Evolutionary conservation across 2,797 vertebrate species (phyloP), one percentile per base, ranked within the genome.

Genomic region (Macropus fuliginosus): DNA sequence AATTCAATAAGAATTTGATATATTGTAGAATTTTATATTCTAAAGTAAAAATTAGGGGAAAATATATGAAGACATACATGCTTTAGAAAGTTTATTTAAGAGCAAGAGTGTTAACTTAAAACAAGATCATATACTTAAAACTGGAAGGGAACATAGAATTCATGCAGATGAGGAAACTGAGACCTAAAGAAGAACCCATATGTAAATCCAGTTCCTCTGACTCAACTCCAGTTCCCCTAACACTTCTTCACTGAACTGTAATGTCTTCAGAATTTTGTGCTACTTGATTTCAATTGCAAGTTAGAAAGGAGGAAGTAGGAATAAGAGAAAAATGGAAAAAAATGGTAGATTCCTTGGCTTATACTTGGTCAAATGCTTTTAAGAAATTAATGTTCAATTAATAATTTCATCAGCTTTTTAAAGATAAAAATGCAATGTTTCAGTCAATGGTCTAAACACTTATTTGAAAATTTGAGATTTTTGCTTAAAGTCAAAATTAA

Each of bases 401-500:
- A 89, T 56, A 90, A 93, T 28, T 21, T 62, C 40, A 94, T 91
- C 90, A 93, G 59, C 56, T 92, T 56, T 87, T 18, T 29, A 92
- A 34, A 93, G 46, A 93, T 93, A 93, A 94, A 91, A 92, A 62
- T 91, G 94, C 91, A 94, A 94, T 66, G 54, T 34, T 91, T 57
- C 66, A 93, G 62, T 74, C 46, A 91, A 55, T 62, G 92, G 62
- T 91, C 34, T 87, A 50, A 87, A 46, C 0, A 11, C 2, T 93
- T 55, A 46, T 46, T 94, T 96, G 89, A 90, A 13, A 96, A n/a
- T 18, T 54, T 94, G 95, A 89, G 31, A 92, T 91, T 92, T 96
- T 89, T 93, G 74, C 94, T 94, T 90, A 90, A 94, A 96, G 94
- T 91, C 94, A 95, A 96, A 95, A 93, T 96, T 62, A 93, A 96